These are phyloP conservation scores for Achroia grisella DNA, from an alignment of 1,140 invertebrate genomes.

Conservation along the genomic window DNA sequence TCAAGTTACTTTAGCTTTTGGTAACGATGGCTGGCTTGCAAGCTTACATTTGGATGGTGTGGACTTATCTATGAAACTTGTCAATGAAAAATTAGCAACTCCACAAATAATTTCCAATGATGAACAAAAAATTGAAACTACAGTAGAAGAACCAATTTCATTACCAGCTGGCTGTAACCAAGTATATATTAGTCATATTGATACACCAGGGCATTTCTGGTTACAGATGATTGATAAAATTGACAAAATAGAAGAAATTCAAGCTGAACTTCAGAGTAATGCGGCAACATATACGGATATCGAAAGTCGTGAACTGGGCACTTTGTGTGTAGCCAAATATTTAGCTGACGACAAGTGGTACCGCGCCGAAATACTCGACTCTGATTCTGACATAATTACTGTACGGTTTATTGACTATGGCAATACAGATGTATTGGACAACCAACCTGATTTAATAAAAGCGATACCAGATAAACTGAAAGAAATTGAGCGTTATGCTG, in stretches of 20 bases:
- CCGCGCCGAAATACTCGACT: slow-evolving; percentile 84
- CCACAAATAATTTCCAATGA: slow-evolving; percentile 27
- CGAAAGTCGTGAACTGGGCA: slow-evolving; percentile 75
- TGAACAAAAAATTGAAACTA: slow-evolving; percentile 18
- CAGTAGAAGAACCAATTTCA: slow-evolving; percentile 36
- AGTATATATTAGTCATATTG: slow-evolving; percentile 77
- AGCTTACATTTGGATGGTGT: slow-evolving; percentile 53
- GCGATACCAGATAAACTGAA: slow-evolving; percentile 73
- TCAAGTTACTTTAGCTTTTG: slow-evolving; percentile 53
- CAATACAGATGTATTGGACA: slow-evolving; percentile 81
- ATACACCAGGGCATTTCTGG: slow-evolving; percentile 80
- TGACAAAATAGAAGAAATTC: slow-evolving; percentile 71
- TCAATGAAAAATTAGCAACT: slow-evolving; percentile 57
- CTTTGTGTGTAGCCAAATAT: slow-evolving; percentile 82
- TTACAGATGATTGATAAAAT: slow-evolving; percentile 74
- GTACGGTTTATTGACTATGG: slow-evolving; percentile 90
- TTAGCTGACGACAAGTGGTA: slow-evolving; percentile 86
- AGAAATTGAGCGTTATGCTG: slow-evolving; percentile 73
- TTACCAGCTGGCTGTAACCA: slow-evolving; percentile 53
- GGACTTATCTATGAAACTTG: slow-evolving; percentile 49
- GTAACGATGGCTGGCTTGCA: slow-evolving; percentile 53
- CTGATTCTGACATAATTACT: slow-evolving; percentile 79
- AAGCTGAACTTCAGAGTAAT: slow-evolving; percentile 76
- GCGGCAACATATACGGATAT: slow-evolving; percentile 67
- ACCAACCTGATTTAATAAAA: slow-evolving; percentile 74